These are phyloP conservation scores for Elymnias hypermnestra DNA, from an alignment of 1,140 invertebrate genomes.

Conservation along the genomic window DNA sequence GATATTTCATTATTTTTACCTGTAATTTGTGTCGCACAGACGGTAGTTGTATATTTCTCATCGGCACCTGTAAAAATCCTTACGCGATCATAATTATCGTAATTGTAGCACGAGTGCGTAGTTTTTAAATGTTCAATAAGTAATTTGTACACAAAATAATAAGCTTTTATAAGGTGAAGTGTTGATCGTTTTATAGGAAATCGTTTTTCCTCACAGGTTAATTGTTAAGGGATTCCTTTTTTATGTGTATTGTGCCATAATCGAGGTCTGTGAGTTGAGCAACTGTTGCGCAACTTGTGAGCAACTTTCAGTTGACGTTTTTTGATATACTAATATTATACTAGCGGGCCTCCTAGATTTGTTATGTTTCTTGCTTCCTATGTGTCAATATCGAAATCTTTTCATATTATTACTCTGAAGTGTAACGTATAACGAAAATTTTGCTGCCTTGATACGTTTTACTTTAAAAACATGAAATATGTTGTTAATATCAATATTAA, in stretches of 20 bases:
- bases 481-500: too few species aligned
- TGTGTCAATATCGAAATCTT: too few species aligned
- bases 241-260: slow-evolving; percentile 15
- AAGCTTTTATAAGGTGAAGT: slow-evolving; percentile 25
- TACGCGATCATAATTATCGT: slow-evolving; percentile 12
- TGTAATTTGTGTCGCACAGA: slow-evolving; percentile 18
- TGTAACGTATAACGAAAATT: too few species aligned
- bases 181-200: slow-evolving; percentile 15
- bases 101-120: slow-evolving; percentile 26
- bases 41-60: slow-evolving; percentile 17
- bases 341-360: slow-evolving; percentile 10
- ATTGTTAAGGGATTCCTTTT: slow-evolving; percentile 12
- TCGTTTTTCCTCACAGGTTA: slow-evolving; percentile 20
- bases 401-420: too few species aligned
- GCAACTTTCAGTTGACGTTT: slow-evolving; percentile 10
- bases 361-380: slow-evolving; percentile 16
- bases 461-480: too few species aligned
- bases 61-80: slow-evolving; percentile 21
- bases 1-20: slow-evolving; percentile 17
- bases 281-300: slow-evolving; percentile 1
- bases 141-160: slow-evolving; percentile 27
- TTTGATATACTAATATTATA: slow-evolving; percentile 17
- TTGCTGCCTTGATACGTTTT: too few species aligned
- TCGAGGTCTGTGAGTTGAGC: slow-evolving; percentile 10
- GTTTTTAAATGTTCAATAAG: slow-evolving; percentile 13